Base-by-base conservation (phyloP, 2,888 invertebrate species). In the Hecatera dysodea region DNA sequence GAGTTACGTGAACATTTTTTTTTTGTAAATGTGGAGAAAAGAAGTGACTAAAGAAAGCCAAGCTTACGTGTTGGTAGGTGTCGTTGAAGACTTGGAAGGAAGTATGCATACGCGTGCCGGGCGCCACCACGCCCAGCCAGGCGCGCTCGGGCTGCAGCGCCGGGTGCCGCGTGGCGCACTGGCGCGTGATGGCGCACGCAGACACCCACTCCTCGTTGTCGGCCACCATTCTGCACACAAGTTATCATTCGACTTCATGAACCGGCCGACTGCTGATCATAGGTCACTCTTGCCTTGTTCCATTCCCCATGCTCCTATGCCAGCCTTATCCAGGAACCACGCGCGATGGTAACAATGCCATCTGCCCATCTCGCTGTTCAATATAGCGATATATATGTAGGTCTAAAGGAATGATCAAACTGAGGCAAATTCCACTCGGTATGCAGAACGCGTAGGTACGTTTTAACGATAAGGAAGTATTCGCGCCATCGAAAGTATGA, bases 41-140 rank as follows among this genome's bases (percentile, higher is more conserved):
- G n/a, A n/a, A n/a, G n/a, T n/a, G n/a, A n/a, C n/a, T n/a, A 17
- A 15, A 33, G 4, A 42, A 29, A 2, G 1, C 33, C 5, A 19
- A 1, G 44, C 12, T 55, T 46, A 84, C 94, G 60, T 90, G 78
- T 63, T 92, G 89, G 68, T 90, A 76, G 0, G 94, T 94, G 63
- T 92, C 88, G 75, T 94, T 94, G 67, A 8, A n/a, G 7, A 94
- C 48, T 0, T 75, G 42, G 2, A 94, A 75, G 0, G 55, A 12
- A 9, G 90, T 70, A 36, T 53, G 29, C 63, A 92, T 67, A 27
- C 11, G 77, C 1, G 83, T 76, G 3, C 83, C 88, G 9, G 93
- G 93, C 12, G 90, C 83, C n/a, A 89, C 87, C 29, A 90, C 80
- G 12, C 92, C 93, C 19, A 92, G 89, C 91, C 91, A 91, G 12